Evolutionary conservation across 2,888 invertebrate species (phyloP), one percentile per base, ranked within the genome.

Genomic region (Pandemis cinnamomeana): DNA sequence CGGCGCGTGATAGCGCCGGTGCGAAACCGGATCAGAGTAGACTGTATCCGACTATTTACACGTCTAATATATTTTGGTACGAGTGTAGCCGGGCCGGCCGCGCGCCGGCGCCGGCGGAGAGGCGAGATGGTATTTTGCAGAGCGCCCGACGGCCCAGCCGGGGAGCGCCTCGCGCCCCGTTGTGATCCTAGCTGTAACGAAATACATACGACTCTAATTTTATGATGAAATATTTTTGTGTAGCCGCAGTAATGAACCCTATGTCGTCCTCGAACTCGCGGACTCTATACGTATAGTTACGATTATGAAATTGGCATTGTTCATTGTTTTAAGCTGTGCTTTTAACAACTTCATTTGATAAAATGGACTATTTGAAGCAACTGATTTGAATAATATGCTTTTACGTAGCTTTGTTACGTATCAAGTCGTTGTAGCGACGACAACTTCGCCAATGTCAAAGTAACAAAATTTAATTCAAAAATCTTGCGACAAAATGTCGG

Each of bases 141-240:
- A 41, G 71, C 70, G 20, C 55, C 55, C 20, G 55, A 5, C 13
- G 48, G 11, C 48, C 13, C n/a, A 51, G 51, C 51, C 53, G 36
- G 48, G 41, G 67, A 42, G 74, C 74, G 71, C 74, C 74, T 71
- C 42, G 74, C 74, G 74, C 74, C 70, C 78, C 77, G 78, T 83
- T 84, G 84, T 84, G 84, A 84, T 83, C 76, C 76, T 83, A 83
- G 81, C 76, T 77, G 77, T 82, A 73, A 69, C 48, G 79, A 78
- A 76, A 46, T 77, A 78, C 68, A 69, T 77, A 78, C 64, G 62
- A 61, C 20, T 71, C 78, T 80, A 78, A 78, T 80, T 76, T 75
- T 78, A 76, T 75, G 71, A 67, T 76, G 71, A 75, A 75, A 78
- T 63, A 11, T 63, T 10, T 60, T 46, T 11, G 46, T 11, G 46